Conservation (phyloP, 30 jellyfish, hydroid and myxozoan genomes). For the Aurelia aurita region DNA sequence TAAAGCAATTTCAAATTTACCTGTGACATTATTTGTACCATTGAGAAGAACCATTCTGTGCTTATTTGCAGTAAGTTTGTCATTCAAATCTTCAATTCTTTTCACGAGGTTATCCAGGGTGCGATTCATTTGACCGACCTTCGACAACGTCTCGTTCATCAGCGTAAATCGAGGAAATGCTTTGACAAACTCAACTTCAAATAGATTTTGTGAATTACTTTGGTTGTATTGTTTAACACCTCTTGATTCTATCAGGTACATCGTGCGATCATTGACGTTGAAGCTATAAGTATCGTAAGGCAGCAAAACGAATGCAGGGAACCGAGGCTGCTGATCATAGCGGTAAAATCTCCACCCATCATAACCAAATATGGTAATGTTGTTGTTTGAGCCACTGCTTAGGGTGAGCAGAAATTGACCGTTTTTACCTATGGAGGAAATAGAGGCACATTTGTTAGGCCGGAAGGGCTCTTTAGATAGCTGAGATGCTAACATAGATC, state of each 20-base stretch:
- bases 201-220: conserved; percentile 4
- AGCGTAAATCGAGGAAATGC: conserved; percentile 55
- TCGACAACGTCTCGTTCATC: conserved; percentile 35
- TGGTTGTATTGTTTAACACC: not conserved
- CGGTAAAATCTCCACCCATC: conserved; percentile 95
- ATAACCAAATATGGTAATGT: conserved; percentile 56
- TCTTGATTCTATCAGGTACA: conserved; percentile 35
- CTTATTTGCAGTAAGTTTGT: not conserved
- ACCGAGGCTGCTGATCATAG: conserved; percentile 41
- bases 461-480: no score
- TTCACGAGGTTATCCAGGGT: conserved; percentile 34
- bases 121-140: conserved; percentile 48
- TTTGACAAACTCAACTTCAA: conserved; percentile 47
- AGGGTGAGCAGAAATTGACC: conserved; percentile 82
- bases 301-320: conserved; percentile 15
- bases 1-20: conserved; percentile 36
- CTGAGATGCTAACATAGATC: not conserved
- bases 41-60: conserved; percentile 57
- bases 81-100: conserved; percentile 32
- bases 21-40: conserved; percentile 65
- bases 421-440: conserved; percentile 56
- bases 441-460: no score
- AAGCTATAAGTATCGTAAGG: conserved; percentile 14
- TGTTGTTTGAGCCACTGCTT: conserved; percentile 21
- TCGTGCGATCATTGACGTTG: not conserved